Evolutionary conservation across 2,113 vertebrate genomes (phyloP).

Genomic region (Tetrao urogallus): DNA sequence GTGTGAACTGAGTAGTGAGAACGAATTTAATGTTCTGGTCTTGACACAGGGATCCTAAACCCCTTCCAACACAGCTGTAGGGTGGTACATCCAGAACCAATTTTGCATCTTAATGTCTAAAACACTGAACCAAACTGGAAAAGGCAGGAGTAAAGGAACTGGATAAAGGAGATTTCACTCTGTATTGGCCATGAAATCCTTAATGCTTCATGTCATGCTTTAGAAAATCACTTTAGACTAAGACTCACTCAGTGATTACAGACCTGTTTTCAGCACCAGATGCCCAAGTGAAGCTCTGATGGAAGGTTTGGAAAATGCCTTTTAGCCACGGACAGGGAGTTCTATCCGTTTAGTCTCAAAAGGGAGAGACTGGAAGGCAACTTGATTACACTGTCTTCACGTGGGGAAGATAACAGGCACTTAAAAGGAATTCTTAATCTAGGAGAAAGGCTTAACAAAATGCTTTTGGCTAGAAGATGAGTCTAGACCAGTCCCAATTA

Average conservation of each 20-base stretch:
- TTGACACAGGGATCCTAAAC: neutral
- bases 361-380: conserved; percentile 12
- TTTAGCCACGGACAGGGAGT: conserved; percentile 45
- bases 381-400: conserved; percentile 35
- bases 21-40: neutral
- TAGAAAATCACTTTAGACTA: conserved; percentile 36
- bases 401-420: neutral
- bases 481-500: neutral
- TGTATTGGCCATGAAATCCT: neutral
- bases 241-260: conserved; percentile 35
- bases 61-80: neutral
- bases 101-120: neutral
- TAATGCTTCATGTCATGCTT: conserved; percentile 2
- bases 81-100: neutral
- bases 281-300: conserved; percentile 24
- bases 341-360: conserved; percentile 46
- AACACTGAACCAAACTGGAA: neutral
- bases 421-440: conserved; percentile 19
- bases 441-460: conserved; percentile 29
- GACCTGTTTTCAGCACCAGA: neutral
- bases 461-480: neutral
- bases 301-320: conserved; percentile 39
- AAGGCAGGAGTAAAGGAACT: neutral
- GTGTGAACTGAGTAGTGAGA: neutral
- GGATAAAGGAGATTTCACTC: neutral